phyloP scores from a whole-genome alignment of 2,797 vertebrate species.

The Pelochelys cantorii region DNA sequence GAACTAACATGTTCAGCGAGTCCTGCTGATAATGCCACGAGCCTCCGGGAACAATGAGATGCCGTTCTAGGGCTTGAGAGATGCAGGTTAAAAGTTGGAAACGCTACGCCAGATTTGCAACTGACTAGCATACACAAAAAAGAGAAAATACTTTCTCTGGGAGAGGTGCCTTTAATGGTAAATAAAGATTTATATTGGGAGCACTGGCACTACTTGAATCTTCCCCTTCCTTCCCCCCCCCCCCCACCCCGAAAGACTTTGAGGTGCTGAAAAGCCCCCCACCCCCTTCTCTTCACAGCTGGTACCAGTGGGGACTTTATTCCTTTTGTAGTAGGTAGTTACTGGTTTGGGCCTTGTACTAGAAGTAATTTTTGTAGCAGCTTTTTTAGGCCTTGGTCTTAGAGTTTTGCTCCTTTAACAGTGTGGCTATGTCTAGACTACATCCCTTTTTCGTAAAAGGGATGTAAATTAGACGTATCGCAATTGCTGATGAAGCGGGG shows the following conservation, averaged over 20 bases:
- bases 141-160: neutral
- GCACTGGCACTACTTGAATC: neutral
- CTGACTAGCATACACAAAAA: neutral
- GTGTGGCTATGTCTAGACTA: no score
- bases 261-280: neutral
- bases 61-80: constrained; percentile 27
- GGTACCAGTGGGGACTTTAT: neutral
- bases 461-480: no score
- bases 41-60: constrained; percentile 6
- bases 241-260: neutral
- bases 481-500: no score
- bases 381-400: neutral
- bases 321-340: neutral
- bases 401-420: neutral
- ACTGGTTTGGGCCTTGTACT: neutral
- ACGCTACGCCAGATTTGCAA: neutral
- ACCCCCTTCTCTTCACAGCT: neutral
- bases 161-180: neutral
- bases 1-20: constrained; percentile 26
- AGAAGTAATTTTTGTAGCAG: neutral
- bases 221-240: no score
- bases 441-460: no score
- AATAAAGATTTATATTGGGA: neutral
- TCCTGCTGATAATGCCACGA: constrained; percentile 37
- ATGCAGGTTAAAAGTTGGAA: constrained; percentile 63